phyloP scores from a whole-genome alignment of 2,113 vertebrate species.

The Synodontis membranacea region DNA sequence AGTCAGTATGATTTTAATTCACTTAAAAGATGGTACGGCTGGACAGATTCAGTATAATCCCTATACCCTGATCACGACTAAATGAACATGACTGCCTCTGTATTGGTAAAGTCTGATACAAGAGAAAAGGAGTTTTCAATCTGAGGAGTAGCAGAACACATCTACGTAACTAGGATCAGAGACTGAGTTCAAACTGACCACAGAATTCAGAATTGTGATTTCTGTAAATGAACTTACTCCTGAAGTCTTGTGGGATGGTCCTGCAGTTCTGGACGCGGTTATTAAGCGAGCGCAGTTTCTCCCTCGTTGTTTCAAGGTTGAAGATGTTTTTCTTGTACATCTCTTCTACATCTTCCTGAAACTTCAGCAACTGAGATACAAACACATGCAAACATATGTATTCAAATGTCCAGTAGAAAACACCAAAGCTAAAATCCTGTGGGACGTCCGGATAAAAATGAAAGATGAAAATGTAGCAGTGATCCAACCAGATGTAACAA shows the following conservation, averaged over 20 bases:
- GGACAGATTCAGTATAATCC: background rate
- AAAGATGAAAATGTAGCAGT: too few species aligned
- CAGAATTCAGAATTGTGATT: background rate
- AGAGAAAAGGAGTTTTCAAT: too few species aligned
- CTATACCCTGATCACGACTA: too few species aligned
- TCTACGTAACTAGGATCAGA: too few species aligned
- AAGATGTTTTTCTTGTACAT: conserved; percentile 59
- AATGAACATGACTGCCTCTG: too few species aligned
- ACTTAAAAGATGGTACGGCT: too few species aligned
- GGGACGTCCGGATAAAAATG: too few species aligned
- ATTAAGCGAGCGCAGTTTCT: conserved; percentile 66
- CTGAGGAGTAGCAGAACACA: too few species aligned
- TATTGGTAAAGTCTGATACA: too few species aligned
- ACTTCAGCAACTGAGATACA: conserved; percentile 60
- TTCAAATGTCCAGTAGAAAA: background rate
- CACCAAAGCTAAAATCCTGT: too few species aligned
- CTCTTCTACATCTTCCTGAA: conserved; percentile 51
- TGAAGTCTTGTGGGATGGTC: conserved; percentile 65
- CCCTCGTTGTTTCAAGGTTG: conserved; percentile 68
- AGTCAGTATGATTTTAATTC: background rate
- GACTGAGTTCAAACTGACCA: too few species aligned
- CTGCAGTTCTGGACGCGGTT: conserved; percentile 67
- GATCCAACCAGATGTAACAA: background rate
- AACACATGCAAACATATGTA: background rate
- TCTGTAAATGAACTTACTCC: conserved; percentile 63